Conservation (phyloP, 2,113 vertebrate species). For the Charina bottae region DNA sequence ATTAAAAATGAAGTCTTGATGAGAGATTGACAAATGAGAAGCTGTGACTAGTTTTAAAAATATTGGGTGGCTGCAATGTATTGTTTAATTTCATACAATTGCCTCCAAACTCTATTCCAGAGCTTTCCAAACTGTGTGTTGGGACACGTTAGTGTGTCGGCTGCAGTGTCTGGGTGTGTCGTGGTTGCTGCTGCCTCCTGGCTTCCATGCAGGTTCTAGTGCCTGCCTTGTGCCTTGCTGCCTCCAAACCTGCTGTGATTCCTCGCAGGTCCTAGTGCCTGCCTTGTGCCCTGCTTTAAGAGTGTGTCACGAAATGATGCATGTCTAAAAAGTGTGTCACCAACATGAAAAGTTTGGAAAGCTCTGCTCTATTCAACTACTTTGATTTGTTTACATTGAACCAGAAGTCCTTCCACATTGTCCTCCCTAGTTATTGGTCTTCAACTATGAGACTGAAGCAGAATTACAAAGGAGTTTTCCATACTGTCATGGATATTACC, state of each 20-base stretch:
- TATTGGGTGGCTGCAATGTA: background rate
- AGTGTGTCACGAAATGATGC: too few species aligned
- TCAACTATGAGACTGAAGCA: background rate
- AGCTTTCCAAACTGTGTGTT: too few species aligned
- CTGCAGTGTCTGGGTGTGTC: too few species aligned
- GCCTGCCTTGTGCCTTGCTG: too few species aligned
- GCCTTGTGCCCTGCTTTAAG: too few species aligned
- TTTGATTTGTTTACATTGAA: background rate
- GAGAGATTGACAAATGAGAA: background rate
- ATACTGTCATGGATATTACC: background rate
- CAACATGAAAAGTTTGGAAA: too few species aligned
- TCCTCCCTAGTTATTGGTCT: background rate
- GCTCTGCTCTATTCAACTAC: constrained; percentile 18
- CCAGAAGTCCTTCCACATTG: background rate
- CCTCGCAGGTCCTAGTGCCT: too few species aligned
- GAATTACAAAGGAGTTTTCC: background rate
- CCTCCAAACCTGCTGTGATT: too few species aligned
- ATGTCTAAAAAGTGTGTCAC: too few species aligned
- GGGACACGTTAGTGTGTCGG: too few species aligned
- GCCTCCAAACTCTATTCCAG: constrained; percentile 15
- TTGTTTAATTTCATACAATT: constrained; percentile 6
- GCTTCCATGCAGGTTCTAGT: too few species aligned
- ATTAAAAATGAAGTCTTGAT: background rate
- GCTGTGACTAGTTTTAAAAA: background rate
- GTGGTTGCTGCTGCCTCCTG: too few species aligned